These are phyloP conservation scores for Eledone cirrhosa DNA, from an alignment of 2,888 invertebrate species.

Conservation along the genomic window DNA sequence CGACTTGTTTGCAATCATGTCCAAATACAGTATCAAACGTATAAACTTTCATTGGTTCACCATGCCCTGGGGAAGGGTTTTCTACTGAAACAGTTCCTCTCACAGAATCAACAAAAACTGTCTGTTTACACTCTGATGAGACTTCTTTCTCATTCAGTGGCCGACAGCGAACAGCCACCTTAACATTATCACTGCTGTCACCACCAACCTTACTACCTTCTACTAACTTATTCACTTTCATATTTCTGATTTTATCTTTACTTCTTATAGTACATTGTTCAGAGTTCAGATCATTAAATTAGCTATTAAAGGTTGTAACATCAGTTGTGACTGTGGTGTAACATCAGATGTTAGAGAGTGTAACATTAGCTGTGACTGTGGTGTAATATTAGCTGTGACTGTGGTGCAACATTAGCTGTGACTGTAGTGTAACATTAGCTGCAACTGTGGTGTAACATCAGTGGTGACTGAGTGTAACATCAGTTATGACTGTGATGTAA, in stretches of 20 bases:
- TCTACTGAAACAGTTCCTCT: slow-evolving; percentile 82
- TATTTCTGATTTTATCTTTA: slow-evolving; percentile 35
- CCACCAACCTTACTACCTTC: slow-evolving; percentile 36
- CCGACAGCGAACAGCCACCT: slow-evolving; percentile 93
- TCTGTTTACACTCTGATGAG: slow-evolving; percentile 76
- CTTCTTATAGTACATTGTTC: too few relatives aligned
- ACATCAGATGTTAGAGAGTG: too few relatives aligned
- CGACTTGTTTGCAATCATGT: slow-evolving; percentile 83
- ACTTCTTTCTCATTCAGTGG: slow-evolving; percentile 90
- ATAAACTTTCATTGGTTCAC: slow-evolving; percentile 86
- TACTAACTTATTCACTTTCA: slow-evolving; percentile 39
- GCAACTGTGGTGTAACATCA: too few relatives aligned
- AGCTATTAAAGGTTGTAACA: too few relatives aligned
- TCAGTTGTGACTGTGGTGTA: too few relatives aligned
- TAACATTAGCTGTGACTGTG: too few relatives aligned
- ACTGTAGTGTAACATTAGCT: too few relatives aligned
- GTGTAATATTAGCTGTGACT: too few relatives aligned
- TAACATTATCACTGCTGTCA: slow-evolving; percentile 81
- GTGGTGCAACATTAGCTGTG: too few relatives aligned
- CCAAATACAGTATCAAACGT: slow-evolving; percentile 96
- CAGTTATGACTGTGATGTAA: too few relatives aligned
- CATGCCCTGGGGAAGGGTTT: slow-evolving; percentile 75
- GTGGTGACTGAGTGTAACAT: too few relatives aligned
- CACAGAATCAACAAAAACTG: slow-evolving; percentile 74
- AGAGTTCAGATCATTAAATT: too few relatives aligned